Conservation (phyloP, 2,888 invertebrate genomes). For the Stenurella melanura region DNA sequence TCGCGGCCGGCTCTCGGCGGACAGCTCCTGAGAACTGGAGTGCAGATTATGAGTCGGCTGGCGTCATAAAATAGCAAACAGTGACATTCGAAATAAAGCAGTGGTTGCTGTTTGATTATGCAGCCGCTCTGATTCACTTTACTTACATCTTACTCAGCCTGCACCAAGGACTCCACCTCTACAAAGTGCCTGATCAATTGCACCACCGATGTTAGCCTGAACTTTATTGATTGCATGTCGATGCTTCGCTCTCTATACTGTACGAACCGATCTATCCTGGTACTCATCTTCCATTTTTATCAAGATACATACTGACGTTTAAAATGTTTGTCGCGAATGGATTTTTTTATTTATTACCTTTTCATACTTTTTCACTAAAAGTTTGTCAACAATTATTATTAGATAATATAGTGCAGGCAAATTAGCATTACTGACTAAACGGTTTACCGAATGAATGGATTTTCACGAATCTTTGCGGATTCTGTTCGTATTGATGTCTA, state of each 20-base stretch:
- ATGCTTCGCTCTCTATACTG: constrained; percentile 19
- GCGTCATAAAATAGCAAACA: constrained; percentile 68
- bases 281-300: neutral
- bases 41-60: constrained; percentile 67
- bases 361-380: too few species aligned
- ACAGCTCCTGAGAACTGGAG: constrained; percentile 68
- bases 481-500: too few species aligned
- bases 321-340: neutral
- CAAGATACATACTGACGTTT: neutral
- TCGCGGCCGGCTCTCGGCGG: constrained; percentile 60
- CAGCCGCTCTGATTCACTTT: constrained; percentile 61
- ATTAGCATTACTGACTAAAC: too few species aligned
- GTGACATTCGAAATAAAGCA: constrained; percentile 69
- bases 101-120: constrained; percentile 65
- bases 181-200: constrained; percentile 51
- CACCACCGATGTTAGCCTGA: constrained; percentile 42
- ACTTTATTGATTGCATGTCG: constrained; percentile 52
- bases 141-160: constrained; percentile 65
- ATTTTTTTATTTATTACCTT: too few species aligned
- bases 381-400: too few species aligned
- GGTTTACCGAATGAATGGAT: too few species aligned
- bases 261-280: neutral
- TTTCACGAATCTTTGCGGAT: too few species aligned
- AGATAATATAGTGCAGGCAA: too few species aligned
- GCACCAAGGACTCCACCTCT: constrained; percentile 34